phyloP scores from a whole-genome alignment of 2,888 invertebrate genomes.

The Pristionchus japonicus region DNA sequence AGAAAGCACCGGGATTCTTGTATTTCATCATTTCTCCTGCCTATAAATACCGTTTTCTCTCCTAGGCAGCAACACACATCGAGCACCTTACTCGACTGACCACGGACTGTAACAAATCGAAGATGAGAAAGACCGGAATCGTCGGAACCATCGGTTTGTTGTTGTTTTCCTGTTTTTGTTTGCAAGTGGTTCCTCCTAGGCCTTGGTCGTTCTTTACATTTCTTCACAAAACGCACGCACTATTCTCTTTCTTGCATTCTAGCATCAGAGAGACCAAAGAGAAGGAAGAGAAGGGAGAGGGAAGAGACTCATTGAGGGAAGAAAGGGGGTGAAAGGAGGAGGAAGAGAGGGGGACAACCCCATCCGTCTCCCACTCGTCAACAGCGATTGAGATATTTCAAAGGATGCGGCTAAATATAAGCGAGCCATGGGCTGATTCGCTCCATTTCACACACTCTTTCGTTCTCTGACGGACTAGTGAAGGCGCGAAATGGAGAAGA shows the following conservation, averaged over 20 bases:
- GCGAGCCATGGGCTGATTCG: too few relatives aligned
- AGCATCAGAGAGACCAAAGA: slow-evolving; percentile 4
- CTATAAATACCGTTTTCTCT: neutral
- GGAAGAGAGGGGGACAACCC: neutral
- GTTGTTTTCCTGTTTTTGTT: too few relatives aligned
- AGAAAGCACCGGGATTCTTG: neutral
- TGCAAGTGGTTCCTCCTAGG: too few relatives aligned
- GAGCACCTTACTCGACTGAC: slow-evolving; percentile 35
- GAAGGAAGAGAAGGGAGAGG: neutral
- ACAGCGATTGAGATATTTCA: neutral
- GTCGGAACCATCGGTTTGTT: slow-evolving; percentile 37
- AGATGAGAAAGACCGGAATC: slow-evolving; percentile 18
- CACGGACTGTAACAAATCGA: neutral
- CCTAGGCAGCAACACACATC: slow-evolving; percentile 10
- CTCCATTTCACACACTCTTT: too few relatives aligned
- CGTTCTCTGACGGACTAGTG: too few relatives aligned
- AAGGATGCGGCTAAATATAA: neutral
- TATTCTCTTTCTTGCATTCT: neutral
- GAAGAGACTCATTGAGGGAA: neutral
- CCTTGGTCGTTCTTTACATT: neutral
- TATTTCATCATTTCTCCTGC: neutral
- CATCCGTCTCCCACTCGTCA: neutral
- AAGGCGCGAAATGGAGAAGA: too few relatives aligned
- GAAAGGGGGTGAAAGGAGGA: neutral
- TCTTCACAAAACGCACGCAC: slow-evolving; percentile 10